Percentiles rank a stretch among this genome's conserved stretches.
Conservation (phyloP, 2,888 invertebrate genomes). For the Luperina nickerlii region DNA sequence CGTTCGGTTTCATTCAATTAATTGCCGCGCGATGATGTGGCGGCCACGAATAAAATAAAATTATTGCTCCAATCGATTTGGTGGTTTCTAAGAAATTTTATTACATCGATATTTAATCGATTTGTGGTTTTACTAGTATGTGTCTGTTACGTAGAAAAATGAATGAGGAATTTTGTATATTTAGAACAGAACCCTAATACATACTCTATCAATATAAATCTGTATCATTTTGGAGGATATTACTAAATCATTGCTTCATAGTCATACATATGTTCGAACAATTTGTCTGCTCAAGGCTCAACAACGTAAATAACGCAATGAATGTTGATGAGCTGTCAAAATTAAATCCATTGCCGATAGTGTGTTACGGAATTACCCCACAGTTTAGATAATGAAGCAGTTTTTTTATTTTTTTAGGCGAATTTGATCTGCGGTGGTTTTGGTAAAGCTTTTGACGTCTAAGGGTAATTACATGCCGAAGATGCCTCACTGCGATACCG, state of each 20-base stretch:
- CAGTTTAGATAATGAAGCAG: neutral
- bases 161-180: constrained; percentile 17
- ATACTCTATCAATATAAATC: no score
- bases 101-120: constrained; percentile 37
- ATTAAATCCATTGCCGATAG: no score
- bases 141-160: constrained; percentile 33
- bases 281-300: no score
- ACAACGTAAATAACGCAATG: no score
- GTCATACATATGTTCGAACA: no score
- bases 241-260: no score
- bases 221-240: no score
- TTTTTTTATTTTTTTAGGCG: neutral
- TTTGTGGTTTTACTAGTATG: constrained; percentile 12
- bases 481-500: no score
- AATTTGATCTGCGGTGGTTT: neutral
- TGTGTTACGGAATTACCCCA: no score
- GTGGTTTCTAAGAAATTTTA: constrained; percentile 48
- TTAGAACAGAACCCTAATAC: neutral
- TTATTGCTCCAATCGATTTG: constrained; percentile 41
- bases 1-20: constrained; percentile 85
- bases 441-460: no score
- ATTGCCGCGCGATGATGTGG: constrained; percentile 76
- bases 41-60: constrained; percentile 67
- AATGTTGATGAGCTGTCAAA: no score
- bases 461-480: no score